Evolutionary conservation across 2,797 vertebrate species (phyloP).

Genomic region (Thaleichthys pacificus): DNA sequence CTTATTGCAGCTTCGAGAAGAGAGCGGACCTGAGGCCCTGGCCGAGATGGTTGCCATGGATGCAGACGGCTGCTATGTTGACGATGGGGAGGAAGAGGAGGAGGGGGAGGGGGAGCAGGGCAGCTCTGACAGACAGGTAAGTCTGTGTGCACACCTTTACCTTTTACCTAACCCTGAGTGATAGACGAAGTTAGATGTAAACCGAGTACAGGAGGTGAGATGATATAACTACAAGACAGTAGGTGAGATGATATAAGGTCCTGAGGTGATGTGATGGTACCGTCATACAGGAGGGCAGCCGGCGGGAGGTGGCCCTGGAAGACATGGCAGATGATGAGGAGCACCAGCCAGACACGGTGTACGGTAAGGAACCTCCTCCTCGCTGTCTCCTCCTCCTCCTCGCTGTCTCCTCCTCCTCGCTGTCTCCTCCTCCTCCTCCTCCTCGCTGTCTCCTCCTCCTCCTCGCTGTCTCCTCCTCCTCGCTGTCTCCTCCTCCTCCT

Average conservation of each 20-base stretch:
- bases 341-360: slow-evolving; percentile 82
- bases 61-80: slow-evolving; percentile 82
- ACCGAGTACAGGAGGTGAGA: too few relatives aligned
- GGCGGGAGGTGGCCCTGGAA: slow-evolving; percentile 74
- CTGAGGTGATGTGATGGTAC: too few relatives aligned
- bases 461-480: not conserved
- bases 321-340: slow-evolving; percentile 78
- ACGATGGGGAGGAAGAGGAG: slow-evolving; percentile 83
- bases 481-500: slow-evolving; percentile 26
- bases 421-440: too few relatives aligned
- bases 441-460: not conserved
- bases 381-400: not conserved
- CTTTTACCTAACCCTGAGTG: too few relatives aligned
- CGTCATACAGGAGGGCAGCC: slow-evolving; percentile 45
- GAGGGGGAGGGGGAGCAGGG: slow-evolving; percentile 49
- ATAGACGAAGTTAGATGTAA: too few relatives aligned
- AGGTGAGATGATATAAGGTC: too few relatives aligned
- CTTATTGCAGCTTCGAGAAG: slow-evolving; percentile 62
- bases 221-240: not conserved
- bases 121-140: slow-evolving; percentile 48
- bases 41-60: slow-evolving; percentile 83
- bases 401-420: not conserved
- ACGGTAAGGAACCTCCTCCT: slow-evolving; percentile 77
- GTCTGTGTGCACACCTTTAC: not conserved
- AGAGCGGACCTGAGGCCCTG: slow-evolving; percentile 74